Evolutionary conservation across 2,888 invertebrate species (phyloP), one percentile per base, ranked within the genome.

Genomic region (Cosmia trapezina): DNA sequence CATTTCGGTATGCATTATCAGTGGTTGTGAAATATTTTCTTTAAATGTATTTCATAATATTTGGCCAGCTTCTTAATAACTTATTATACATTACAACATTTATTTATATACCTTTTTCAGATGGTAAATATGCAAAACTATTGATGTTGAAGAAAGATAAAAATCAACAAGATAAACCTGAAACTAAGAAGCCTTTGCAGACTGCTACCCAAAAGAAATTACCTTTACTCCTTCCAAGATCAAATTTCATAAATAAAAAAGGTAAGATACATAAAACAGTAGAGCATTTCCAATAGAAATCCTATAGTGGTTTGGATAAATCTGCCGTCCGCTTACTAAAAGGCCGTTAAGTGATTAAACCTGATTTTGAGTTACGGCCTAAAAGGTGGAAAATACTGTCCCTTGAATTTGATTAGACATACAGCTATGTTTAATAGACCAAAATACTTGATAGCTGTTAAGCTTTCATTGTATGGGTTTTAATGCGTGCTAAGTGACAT

Each of bases 191-290:
- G 6, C 59, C 70, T 17, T n/a, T 75, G 41, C 71, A 49, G 28
- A 84, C 72, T 59, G 76, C 85, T 76, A 62, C 78, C 11, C 73
- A 83, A 71, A 88, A 89, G 61, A 93, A 91, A 78, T 83, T 94
- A 70, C 93, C 94, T 61, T 92, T 89, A 54, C 78, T 95, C 43
- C 80, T 95, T 76, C 95, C 95, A 65, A 88, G 91, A 71, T 84
- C 90, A 64, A 88, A 75, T 81, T 62, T 86, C 56, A 87, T 86
- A 81, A 85, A 90, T 43, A 94, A 94, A 85, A 94, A 94, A 89
- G 91, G 95, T 94, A 85, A 86, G 85, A 33, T 45, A 37, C 6
- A 19, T 37, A 17, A 19, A 11, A 60, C 3, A 17, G 3, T 12
- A 61, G 11, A 56, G 2, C 5, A 33, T 74, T 54, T 4, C 11